phyloP scores from a whole-genome alignment of 2,888 invertebrate species.

The Amblyjoppa proteus region DNA sequence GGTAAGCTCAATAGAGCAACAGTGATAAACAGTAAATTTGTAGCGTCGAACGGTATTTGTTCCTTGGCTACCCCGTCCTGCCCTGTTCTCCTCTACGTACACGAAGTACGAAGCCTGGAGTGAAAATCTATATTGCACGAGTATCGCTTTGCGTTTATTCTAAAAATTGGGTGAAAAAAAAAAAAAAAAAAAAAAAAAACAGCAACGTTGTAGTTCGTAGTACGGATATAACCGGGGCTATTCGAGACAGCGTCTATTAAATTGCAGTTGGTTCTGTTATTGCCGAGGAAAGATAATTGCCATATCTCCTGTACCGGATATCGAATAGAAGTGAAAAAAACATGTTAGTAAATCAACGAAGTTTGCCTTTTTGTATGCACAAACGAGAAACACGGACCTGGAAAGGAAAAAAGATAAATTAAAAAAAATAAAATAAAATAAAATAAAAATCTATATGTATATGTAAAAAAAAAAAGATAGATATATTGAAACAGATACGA shows the following conservation, averaged over 20 bases:
- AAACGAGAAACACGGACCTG: conserved; percentile 16
- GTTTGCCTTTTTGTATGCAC: conserved; percentile 25
- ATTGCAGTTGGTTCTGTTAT: conserved; percentile 24
- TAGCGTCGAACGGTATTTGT: too few species aligned
- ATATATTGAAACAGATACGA: conserved; percentile 18
- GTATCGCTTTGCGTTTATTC: background rate
- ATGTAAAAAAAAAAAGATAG: conserved; percentile 4
- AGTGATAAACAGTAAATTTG: too few species aligned
- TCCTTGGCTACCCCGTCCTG: too few species aligned
- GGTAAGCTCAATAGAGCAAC: too few species aligned
- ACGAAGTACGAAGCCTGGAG: too few species aligned
- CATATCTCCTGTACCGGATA: conserved; percentile 15
- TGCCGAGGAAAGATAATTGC: conserved; percentile 37
- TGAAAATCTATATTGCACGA: background rate
- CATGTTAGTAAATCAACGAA: conserved; percentile 42
- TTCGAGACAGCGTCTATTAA: background rate
- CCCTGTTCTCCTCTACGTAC: too few species aligned
- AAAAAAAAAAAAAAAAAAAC: background rate
- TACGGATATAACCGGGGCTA: background rate
- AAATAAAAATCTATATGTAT: background rate
- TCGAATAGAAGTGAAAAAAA: conserved; percentile 22
- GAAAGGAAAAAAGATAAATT: background rate
- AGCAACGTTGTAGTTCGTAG: background rate
- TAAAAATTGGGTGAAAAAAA: background rate
- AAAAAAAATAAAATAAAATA: background rate